Percentiles rank a stretch among this genome's conserved stretches.
phyloP scores from a whole-genome alignment of 2,797 vertebrate species.

The Melanotaenia nigrans region DNA sequence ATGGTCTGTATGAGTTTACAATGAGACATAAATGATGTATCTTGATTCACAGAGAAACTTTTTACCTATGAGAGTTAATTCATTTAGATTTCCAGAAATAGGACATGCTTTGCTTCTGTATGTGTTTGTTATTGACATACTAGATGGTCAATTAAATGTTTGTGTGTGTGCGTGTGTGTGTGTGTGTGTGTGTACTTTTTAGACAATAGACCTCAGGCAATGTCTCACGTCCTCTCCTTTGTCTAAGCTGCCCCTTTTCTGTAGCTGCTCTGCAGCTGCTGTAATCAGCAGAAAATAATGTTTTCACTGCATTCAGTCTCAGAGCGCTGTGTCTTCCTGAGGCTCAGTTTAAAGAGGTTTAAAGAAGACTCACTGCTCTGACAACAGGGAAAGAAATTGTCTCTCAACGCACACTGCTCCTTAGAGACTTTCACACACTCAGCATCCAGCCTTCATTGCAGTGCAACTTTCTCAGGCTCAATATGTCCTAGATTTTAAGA shows the following conservation, averaged over 20 bases:
- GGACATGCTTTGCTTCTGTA: neutral
- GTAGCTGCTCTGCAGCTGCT: slow-evolving; percentile 25
- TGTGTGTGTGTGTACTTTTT: too few relatives aligned
- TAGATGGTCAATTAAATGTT: neutral
- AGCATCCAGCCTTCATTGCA: neutral
- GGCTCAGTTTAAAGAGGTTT: slow-evolving; percentile 37
- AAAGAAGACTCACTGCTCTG: slow-evolving; percentile 9
- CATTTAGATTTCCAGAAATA: neutral
- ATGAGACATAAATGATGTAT: slow-evolving; percentile 3
- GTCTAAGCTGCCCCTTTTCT: slow-evolving; percentile 16
- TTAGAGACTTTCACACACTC: slow-evolving; percentile 13
- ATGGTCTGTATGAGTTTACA: slow-evolving; percentile 1
- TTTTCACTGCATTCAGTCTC: slow-evolving; percentile 32
- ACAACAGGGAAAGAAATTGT: slow-evolving; percentile 27
- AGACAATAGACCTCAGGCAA: neutral
- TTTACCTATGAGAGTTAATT: neutral
- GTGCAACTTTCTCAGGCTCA: slow-evolving; percentile 6
- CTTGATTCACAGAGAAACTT: slow-evolving; percentile 10
- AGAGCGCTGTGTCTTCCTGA: slow-evolving; percentile 33
- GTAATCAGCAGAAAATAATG: slow-evolving; percentile 49
- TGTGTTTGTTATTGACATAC: neutral
- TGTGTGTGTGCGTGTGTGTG: too few relatives aligned
- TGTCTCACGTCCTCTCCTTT: slow-evolving; percentile 5
- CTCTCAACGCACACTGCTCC: slow-evolving; percentile 9
- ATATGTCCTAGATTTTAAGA: slow-evolving; percentile 10